A percentile compares a stretch with the other conserved stretches of the same genome.
phyloP scores from a whole-genome alignment of 2,797 vertebrate species.

The Tolypeutes matacus region DNA sequence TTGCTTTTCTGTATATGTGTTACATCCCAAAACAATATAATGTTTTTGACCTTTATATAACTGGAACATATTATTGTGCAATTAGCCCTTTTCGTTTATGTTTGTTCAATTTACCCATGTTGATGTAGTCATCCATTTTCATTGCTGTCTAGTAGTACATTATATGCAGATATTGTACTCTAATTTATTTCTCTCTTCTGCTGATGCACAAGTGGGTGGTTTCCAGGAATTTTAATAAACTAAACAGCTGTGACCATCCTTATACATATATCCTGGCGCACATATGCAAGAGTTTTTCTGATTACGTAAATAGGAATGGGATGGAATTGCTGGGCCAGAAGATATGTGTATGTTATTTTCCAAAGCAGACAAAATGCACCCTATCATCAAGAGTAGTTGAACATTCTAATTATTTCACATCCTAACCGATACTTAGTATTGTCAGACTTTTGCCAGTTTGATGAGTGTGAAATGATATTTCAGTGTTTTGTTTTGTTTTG shows the following conservation, averaged over 20 bases:
- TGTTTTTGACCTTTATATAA: not conserved
- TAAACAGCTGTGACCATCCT: not conserved
- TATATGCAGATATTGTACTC: accelerated
- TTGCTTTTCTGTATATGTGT: not conserved
- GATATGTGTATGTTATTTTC: not conserved
- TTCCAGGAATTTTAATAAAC: slow-evolving; percentile 17
- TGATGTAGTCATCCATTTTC: not conserved
- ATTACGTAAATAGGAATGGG: not conserved
- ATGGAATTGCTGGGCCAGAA: not conserved
- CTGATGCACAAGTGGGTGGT: not conserved
- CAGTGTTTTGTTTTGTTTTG: too few relatives aligned
- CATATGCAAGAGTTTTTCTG: not conserved
- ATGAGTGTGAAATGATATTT: slow-evolving; percentile 18
- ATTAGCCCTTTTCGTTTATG: not conserved
- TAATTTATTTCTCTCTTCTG: not conserved
- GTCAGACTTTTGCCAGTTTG: not conserved
- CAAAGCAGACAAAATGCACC: too few relatives aligned
- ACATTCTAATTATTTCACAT: not conserved
- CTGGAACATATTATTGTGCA: not conserved
- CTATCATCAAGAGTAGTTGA: not conserved
- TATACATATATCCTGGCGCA: not conserved
- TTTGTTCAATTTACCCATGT: too few relatives aligned
- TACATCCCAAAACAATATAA: not conserved
- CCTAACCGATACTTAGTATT: not conserved
- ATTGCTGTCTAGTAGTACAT: accelerated